Conservation (phyloP, 2,113 vertebrate genomes). For the Sphyrna mokarran region DNA sequence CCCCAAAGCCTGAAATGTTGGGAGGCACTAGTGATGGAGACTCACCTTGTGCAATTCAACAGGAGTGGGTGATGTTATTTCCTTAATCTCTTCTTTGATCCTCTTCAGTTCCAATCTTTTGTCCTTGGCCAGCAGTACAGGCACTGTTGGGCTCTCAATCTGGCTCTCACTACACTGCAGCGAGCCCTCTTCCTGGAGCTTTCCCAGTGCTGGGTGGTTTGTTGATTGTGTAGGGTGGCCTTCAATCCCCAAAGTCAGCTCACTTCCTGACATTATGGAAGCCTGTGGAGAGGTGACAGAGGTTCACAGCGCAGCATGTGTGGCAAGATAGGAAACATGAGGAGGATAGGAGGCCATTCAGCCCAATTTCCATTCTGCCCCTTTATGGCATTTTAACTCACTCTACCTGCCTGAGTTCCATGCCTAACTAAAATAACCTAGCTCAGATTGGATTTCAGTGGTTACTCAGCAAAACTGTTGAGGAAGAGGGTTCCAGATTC, state of each 20-base stretch:
- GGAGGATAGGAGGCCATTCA: neutral
- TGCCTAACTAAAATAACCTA: neutral
- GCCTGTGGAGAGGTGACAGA: constrained; percentile 58
- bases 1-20: neutral
- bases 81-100: constrained; percentile 58
- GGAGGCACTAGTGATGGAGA: neutral
- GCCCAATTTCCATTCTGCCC: neutral
- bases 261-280: constrained; percentile 85
- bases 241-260: constrained; percentile 73
- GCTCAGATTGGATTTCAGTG: neutral
- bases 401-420: neutral
- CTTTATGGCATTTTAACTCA: neutral
- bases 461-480: neutral
- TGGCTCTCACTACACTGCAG: constrained; percentile 45
- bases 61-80: constrained; percentile 57
- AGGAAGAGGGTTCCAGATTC: too few species aligned
- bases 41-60: constrained; percentile 84
- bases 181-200: constrained; percentile 55
- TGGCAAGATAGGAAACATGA: neutral
- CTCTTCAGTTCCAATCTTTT: constrained; percentile 53
- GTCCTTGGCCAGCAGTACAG: constrained; percentile 46
- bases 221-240: constrained; percentile 64
- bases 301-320: neutral
- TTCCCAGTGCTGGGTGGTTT: constrained; percentile 53
- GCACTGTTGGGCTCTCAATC: constrained; percentile 54